These are phyloP conservation scores for Limnephilus auricula DNA, from an alignment of 2,888 invertebrate genomes.

Conservation along the genomic window DNA sequence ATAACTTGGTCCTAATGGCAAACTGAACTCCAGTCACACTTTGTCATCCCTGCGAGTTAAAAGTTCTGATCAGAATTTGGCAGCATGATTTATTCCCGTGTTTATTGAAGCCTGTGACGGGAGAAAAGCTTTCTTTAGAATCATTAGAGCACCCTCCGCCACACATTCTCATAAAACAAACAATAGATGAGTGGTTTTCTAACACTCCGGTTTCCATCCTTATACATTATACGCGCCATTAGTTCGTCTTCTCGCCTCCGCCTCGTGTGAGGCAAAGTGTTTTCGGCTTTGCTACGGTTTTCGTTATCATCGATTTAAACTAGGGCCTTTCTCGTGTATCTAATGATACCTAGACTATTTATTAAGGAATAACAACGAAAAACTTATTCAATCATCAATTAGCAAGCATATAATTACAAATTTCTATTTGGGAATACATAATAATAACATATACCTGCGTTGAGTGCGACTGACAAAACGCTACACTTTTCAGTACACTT, in stretches of 20 bases:
- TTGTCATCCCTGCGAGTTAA: neutral
- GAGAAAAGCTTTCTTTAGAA: slow-evolving; percentile 13
- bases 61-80: neutral
- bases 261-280: neutral
- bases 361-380: too few relatives aligned
- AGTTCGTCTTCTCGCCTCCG: slow-evolving; percentile 10
- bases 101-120: neutral
- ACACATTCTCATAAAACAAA: slow-evolving; percentile 29
- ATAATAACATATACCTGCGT: too few relatives aligned
- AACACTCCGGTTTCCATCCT: slow-evolving; percentile 20
- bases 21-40: neutral
- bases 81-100: neutral
- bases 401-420: too few relatives aligned
- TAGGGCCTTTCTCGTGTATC: neutral
- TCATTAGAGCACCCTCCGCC: slow-evolving; percentile 17
- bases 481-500: too few relatives aligned
- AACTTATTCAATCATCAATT: too few relatives aligned
- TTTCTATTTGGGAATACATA: too few relatives aligned
- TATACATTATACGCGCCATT: slow-evolving; percentile 37
- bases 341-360: too few relatives aligned
- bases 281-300: slow-evolving; percentile 21
- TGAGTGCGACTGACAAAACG: too few relatives aligned
- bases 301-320: slow-evolving; percentile 6
- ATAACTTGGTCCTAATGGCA: neutral
- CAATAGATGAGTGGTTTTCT: slow-evolving; percentile 40